A percentile compares a stretch with the other conserved stretches of the same genome.
phyloP scores from a whole-genome alignment of 2,113 vertebrate species.

The Tricholaema leucomelas region DNA sequence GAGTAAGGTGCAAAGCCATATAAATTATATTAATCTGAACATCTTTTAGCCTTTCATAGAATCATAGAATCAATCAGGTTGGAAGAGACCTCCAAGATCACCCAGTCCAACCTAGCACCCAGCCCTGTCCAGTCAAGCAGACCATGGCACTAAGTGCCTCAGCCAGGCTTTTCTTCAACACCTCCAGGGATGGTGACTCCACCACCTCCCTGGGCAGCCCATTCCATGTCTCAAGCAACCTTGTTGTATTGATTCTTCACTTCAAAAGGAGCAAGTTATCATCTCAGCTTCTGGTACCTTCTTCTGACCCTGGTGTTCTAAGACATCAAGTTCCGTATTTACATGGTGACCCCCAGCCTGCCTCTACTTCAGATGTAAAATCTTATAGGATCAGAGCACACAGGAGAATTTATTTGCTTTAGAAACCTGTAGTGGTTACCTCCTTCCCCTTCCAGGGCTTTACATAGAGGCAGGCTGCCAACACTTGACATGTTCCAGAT shows the following conservation, averaged over 20 bases:
- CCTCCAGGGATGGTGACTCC: too few relatives aligned
- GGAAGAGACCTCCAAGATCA: too few relatives aligned
- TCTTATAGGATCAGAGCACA: not conserved
- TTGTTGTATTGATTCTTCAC: not conserved
- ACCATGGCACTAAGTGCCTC: too few relatives aligned
- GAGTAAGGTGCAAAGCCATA: not conserved
- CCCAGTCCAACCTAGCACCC: too few relatives aligned
- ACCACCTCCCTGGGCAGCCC: too few relatives aligned
- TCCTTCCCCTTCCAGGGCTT: not conserved
- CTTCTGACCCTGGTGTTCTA: not conserved
- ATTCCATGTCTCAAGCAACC: not conserved
- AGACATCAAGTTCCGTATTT: not conserved
- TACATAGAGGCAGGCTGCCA: slow-evolving; percentile 29
- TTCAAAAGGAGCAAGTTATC: not conserved
- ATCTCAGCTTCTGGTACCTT: not conserved
- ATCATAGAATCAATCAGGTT: too few relatives aligned
- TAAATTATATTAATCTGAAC: not conserved
- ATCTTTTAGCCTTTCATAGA: slow-evolving; percentile 7
- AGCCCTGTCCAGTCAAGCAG: too few relatives aligned
- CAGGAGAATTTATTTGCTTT: not conserved
- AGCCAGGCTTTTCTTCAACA: too few relatives aligned
- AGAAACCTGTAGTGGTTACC: not conserved
- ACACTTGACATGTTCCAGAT: slow-evolving; percentile 37
- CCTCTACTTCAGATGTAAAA: not conserved
- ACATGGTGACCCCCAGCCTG: not conserved